Conservation (phyloP, 2,888 invertebrate genomes). For the Hypsopygia costalis region DNA sequence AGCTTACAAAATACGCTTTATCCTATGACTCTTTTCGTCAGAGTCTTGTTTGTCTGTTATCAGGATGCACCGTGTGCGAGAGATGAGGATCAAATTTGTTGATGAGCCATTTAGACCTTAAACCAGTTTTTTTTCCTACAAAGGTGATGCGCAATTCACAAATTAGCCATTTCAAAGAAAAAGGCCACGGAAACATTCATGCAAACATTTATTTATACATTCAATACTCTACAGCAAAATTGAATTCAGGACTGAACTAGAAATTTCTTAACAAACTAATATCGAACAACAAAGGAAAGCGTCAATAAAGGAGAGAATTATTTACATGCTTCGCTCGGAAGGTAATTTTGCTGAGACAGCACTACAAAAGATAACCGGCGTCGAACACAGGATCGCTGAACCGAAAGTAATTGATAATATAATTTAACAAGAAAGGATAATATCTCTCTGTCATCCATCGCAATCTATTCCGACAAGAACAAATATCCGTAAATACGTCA, state of each 20-base stretch:
- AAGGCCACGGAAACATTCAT: too few species aligned
- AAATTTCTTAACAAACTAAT: slow-evolving; percentile 16
- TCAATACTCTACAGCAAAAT: slow-evolving; percentile 2
- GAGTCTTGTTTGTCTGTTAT: too few species aligned
- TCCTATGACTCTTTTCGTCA: too few species aligned
- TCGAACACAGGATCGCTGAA: slow-evolving; percentile 38
- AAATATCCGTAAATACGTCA: slow-evolving; percentile 61
- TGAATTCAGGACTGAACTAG: slow-evolving; percentile 11
- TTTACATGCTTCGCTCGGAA: slow-evolving; percentile 19
- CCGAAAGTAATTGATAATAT: slow-evolving; percentile 64
- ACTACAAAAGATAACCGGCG: slow-evolving; percentile 49
- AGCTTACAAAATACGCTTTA: too few species aligned
- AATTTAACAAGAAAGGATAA: slow-evolving; percentile 68
- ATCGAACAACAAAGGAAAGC: slow-evolving; percentile 15
- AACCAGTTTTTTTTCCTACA: too few species aligned
- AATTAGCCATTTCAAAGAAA: too few species aligned
- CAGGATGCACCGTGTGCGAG: too few species aligned
- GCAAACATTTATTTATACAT: too few species aligned
- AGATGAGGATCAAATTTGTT: too few species aligned
- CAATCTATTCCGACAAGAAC: slow-evolving; percentile 60
- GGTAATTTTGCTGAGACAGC: slow-evolving; percentile 30
- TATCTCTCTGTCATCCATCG: slow-evolving; percentile 58
- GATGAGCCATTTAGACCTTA: too few species aligned
- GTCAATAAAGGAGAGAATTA: slow-evolving; percentile 18
- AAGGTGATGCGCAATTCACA: too few species aligned